Conservation (phyloP, 1,140 invertebrate genomes). For the Diprion similis region DNA sequence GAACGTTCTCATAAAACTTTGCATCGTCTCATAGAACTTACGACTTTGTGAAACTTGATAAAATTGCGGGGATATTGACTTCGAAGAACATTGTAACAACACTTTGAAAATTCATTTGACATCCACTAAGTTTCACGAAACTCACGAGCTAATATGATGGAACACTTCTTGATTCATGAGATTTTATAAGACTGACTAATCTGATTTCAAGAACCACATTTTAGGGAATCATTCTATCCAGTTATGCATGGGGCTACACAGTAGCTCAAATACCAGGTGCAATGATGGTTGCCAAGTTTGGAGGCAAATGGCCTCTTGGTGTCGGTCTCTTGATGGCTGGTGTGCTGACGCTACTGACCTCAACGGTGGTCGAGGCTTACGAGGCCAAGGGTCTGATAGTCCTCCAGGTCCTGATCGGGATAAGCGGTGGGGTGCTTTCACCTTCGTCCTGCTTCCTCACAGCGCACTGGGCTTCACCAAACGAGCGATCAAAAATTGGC, state of each 20-base stretch:
- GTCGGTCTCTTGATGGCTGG: constrained; percentile 62
- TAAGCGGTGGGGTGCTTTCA: constrained; percentile 60
- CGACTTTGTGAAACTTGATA: too few relatives aligned
- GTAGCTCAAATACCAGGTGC: constrained; percentile 57
- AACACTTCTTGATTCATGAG: too few relatives aligned
- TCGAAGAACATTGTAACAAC: too few relatives aligned
- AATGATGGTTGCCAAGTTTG: constrained; percentile 48
- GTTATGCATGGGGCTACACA: constrained; percentile 21
- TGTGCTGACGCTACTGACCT: constrained; percentile 52
- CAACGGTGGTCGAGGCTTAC: constrained; percentile 43
- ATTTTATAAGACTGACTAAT: too few relatives aligned
- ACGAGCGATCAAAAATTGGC: neutral
- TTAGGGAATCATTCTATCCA: constrained; percentile 65
- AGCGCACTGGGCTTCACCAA: constrained; percentile 15
- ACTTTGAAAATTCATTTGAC: too few relatives aligned
- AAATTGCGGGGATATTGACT: too few relatives aligned
- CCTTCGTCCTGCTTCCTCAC: constrained; percentile 12
- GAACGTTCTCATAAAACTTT: too few relatives aligned
- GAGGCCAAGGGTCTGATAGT: constrained; percentile 67
- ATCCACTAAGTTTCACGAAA: too few relatives aligned
- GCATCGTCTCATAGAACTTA: too few relatives aligned
- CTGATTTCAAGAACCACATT: neutral
- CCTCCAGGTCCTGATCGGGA: constrained; percentile 69
- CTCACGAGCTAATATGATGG: too few relatives aligned
- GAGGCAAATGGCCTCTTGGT: constrained; percentile 55